Percentiles rank a stretch among this genome's conserved stretches.
Evolutionary conservation across 1,140 invertebrate species (phyloP).

Genomic region (Musca domestica): DNA sequence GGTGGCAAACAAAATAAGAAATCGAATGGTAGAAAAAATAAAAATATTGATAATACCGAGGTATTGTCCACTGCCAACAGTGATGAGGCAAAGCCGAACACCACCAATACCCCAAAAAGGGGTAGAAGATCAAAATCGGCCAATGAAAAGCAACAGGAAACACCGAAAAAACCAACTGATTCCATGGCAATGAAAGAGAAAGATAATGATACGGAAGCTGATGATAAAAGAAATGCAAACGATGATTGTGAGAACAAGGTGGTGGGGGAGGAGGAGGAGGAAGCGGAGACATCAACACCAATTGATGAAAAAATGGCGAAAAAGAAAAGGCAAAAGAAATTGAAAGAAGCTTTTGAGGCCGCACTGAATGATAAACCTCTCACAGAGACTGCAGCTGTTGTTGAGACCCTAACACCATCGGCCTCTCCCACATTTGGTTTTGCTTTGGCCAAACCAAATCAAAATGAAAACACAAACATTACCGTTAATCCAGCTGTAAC

Average conservation of each 20-base stretch:
- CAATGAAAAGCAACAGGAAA: neutral
- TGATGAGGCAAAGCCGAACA: neutral
- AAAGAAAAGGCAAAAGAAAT: conserved; percentile 26
- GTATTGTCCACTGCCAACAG: neutral
- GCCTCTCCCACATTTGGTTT: neutral
- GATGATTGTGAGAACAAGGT: neutral
- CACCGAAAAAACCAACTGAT: neutral
- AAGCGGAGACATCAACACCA: neutral
- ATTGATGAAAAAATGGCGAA: conserved; percentile 24
- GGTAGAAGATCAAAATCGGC: neutral
- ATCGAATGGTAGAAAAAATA: neutral
- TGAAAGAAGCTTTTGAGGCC: conserved; percentile 21
- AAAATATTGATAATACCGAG: neutral
- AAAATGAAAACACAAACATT: neutral
- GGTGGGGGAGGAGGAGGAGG: neutral
- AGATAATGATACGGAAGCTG: neutral
- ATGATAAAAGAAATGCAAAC: neutral
- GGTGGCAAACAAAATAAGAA: no score
- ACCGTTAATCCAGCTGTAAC: neutral
- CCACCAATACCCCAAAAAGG: neutral
- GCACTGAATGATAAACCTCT: conserved; percentile 14
- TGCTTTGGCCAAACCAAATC: neutral
- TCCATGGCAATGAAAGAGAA: neutral
- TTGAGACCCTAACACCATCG: neutral
- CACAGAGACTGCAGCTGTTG: neutral